Base-by-base conservation (phyloP, 2,888 invertebrate species). In the Amphipoea lucens region DNA sequence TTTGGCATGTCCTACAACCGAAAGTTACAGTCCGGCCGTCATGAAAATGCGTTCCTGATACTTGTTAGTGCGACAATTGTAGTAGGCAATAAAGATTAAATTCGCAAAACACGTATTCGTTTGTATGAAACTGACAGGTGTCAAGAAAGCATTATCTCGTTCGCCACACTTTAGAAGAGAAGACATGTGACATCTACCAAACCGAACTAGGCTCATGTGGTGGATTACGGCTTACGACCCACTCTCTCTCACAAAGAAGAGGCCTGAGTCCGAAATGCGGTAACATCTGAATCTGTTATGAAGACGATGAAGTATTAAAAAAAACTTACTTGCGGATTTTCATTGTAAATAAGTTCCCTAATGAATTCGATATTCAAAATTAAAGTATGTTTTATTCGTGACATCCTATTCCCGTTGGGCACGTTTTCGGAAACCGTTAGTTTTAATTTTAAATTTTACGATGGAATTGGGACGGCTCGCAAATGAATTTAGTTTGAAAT, bases 361-460 rank as follows among this genome's bases (percentile, higher is more conserved):
- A 74, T 60, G 42, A 73, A 76, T 78, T 81, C 84, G 57, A 86
- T 75, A 80, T 86, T 83, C 75, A 74, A 76, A 83, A 85, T 85
- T 77, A 84, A 66, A 87, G 23, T 72, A 48, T 76, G 80, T 79
- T 76, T 67, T 78, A 77, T 81, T 87, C 57, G 67, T 74, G 45
- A 23, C 66, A 63, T 76, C 6, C 11, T 69, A 74, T 29, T 74
- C 82, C 71, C 78, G 40, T 66, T 42, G 71, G 87, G 66, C 73
- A 81, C 84, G 78, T 78, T 72, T 76, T 77, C 36, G 36, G 9
- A 57, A 80, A 83, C 62, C 48, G 74, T 84, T 87, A 78, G 81
- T 78, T 86, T 84, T 81, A 78, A 86, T 81, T 84, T 83, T 48
- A 68, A 87, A 87, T 85, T 82, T 87, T 71, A 79, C 83, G 67